Evolutionary conservation across 2,888 invertebrate species (phyloP).

Genomic region (Synanthedon andrenaeformis): DNA sequence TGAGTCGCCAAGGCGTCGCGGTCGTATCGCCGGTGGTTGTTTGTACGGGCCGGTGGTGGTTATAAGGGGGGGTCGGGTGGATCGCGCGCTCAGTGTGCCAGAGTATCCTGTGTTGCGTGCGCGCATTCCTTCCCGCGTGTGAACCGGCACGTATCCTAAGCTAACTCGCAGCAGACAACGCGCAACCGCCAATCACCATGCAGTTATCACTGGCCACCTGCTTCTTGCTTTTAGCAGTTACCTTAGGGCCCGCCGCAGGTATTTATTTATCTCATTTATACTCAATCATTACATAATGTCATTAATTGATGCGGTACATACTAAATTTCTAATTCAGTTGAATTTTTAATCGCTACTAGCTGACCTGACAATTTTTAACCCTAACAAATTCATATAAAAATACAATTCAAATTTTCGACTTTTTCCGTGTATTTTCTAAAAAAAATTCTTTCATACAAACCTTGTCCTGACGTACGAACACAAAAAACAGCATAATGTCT

Average conservation of each 20-base stretch:
- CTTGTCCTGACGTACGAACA: too few relatives aligned
- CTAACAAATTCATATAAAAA: too few relatives aligned
- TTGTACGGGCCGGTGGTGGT: conserved; percentile 60
- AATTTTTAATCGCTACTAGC: too few relatives aligned
- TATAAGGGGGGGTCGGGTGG: conserved; percentile 66
- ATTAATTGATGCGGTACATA: neutral
- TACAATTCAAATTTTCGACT: too few relatives aligned
- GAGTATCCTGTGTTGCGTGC: conserved; percentile 63
- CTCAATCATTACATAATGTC: neutral
- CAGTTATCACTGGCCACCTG: conserved; percentile 67
- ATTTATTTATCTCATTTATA: conserved; percentile 42
- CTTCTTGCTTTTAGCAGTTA: conserved; percentile 65
- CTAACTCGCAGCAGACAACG: conserved; percentile 10
- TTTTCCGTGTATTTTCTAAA: too few relatives aligned
- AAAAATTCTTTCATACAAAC: too few relatives aligned
- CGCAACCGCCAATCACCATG: conserved; percentile 38
- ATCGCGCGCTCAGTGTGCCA: conserved; percentile 67
- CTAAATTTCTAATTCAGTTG: too few relatives aligned
- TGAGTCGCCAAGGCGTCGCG: conserved; percentile 18
- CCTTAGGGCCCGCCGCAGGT: conserved; percentile 68
- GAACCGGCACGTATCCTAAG: conserved; percentile 26
- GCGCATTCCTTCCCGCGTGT: conserved; percentile 40
- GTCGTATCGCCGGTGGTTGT: conserved; percentile 25
- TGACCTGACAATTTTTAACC: too few relatives aligned
- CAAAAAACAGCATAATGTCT: too few relatives aligned